phyloP scores from a whole-genome alignment of 2,888 invertebrate species.

The Rhopalosiphum nymphaeae region DNA sequence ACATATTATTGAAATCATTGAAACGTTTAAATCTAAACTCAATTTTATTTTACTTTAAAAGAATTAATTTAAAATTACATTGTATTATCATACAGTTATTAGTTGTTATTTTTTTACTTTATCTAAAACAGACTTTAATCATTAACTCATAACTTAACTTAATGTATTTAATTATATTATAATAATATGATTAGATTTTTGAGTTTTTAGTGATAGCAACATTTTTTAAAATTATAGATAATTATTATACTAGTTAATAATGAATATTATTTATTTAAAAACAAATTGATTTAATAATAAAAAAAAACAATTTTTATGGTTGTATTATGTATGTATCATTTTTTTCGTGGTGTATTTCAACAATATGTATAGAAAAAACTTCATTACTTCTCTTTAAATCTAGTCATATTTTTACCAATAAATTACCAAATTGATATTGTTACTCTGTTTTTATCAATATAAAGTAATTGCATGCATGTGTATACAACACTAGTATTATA shows the following conservation, averaged over 20 bases:
- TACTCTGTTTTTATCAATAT: neutral
- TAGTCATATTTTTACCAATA: neutral
- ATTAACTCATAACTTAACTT: neutral
- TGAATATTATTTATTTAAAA: neutral
- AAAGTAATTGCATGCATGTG: neutral
- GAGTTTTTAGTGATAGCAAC: neutral
- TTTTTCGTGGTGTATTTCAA: neutral
- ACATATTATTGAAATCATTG: neutral
- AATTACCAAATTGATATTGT: neutral
- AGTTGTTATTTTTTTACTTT: neutral
- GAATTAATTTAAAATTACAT: neutral
- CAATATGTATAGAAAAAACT: neutral
- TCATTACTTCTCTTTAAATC: neutral
- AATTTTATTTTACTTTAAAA: neutral
- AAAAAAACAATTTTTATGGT: neutral
- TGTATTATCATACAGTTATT: neutral
- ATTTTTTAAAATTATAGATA: neutral
- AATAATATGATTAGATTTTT: neutral
- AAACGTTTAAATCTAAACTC: neutral
- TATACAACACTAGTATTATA: constrained; percentile 29
- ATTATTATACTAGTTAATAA: neutral
- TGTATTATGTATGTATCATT: neutral
- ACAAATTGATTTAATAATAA: neutral
- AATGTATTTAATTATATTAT: neutral
- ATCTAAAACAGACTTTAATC: neutral